Evolutionary conservation across 2,888 invertebrate species (phyloP), one percentile per base, ranked within the genome.

Genomic region (Meloe dianella): DNA sequence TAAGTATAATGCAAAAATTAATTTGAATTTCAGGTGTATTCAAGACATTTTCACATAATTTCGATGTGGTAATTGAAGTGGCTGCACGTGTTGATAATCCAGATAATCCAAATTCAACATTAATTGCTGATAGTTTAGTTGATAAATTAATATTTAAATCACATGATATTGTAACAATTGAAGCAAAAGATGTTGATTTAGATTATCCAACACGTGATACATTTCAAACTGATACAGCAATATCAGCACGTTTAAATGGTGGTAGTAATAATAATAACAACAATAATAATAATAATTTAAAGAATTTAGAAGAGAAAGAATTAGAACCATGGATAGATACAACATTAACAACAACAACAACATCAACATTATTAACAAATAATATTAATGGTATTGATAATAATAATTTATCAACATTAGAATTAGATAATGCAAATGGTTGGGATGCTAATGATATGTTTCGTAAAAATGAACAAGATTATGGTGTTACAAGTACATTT

Each of bases 361-460:
- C n/a, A n/a, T n/a, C n/a, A n/a, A n/a, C n/a, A n/a, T n/a, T n/a
- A n/a, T n/a, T n/a, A n/a, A n/a, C n/a, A n/a, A n/a, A n/a, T n/a
- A n/a, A 27, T 27, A 27, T 27, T 27, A 27, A 27, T 27, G 27
- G 81, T 6, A 71, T 80, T 10, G 88, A 89, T 82, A 89, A 89
- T 12, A 87, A 85, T 77, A 86, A 89, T 82, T 86, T 89, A 30
- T 86, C 90, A 32, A 32, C 32, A 66, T 85, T 89, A 73, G 92
- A 92, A 75, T 83, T 93, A 66, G 93, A 93, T 79, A 87, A 90
- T 74, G 89, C 91, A 84, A 96, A 96, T 86, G 98, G 98, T 67
- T 98, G 98, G 98, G 95, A 97, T 86, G 92, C 93, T 2, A 91
- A 93, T 83, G 97, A 98, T 75, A 98, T 98, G 98, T 98, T 98